Percentiles rank a stretch among this genome's conserved stretches.
Conservation (phyloP, 30 jellyfish, hydroid and myxozoan species). For the Pelagia noctiluca region DNA sequence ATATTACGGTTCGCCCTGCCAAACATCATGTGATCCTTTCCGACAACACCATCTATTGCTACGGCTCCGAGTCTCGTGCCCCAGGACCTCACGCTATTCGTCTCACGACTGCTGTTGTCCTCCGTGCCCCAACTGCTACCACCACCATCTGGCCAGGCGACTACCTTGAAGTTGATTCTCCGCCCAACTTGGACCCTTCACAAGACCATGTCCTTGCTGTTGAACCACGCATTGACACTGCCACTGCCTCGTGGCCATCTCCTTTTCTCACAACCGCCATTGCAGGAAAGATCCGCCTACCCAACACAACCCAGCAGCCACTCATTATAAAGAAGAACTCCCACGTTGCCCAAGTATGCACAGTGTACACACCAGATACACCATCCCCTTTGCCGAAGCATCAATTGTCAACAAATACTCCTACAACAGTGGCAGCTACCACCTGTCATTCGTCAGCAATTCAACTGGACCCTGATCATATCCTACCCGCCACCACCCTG, state of each 20-base stretch:
- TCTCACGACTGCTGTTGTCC: not conserved
- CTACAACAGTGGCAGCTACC: too few species aligned
- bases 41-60: not conserved
- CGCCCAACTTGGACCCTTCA: not conserved
- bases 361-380: too few species aligned
- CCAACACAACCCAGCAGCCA: too few species aligned
- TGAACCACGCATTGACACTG: too few species aligned
- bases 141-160: slow-evolving; percentile 1
- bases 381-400: too few species aligned
- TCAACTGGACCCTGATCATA: slow-evolving; percentile 17
- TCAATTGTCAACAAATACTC: too few species aligned
- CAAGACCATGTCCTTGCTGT: not conserved
- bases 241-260: slow-evolving; percentile 32
- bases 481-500: slow-evolving; percentile 5
- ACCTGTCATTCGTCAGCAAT: too few species aligned
- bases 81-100: not conserved
- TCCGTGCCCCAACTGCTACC: not conserved
- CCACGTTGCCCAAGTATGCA: slow-evolving; percentile 25
- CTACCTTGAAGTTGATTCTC: not conserved
- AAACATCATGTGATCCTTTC: not conserved
- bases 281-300: too few species aligned
- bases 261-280: not conserved
- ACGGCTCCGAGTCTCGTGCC: not conserved
- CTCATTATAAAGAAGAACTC: not conserved
- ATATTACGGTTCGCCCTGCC: slow-evolving; percentile 11